These are phyloP conservation scores for Drosophila repletoides DNA, from an alignment of 1,140 invertebrate species.

Conservation along the genomic window DNA sequence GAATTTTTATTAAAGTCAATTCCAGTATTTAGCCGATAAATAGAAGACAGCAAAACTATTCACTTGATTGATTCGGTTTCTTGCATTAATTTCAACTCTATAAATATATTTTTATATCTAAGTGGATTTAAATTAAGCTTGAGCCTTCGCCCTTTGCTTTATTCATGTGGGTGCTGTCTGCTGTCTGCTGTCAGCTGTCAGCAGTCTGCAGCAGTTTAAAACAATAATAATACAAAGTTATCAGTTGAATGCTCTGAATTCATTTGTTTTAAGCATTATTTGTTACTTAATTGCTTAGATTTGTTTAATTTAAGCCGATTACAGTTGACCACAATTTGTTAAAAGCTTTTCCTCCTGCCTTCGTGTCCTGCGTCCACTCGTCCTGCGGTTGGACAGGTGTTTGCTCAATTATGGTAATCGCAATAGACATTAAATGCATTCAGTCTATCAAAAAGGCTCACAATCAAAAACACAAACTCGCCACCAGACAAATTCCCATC, in stretches of 20 bases:
- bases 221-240: constrained; percentile 12
- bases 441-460: background rate
- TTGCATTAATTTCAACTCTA: no score
- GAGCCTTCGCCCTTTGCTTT: no score
- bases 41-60: no score
- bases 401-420: constrained; percentile 65
- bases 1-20: no score
- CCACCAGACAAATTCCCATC: constrained; percentile 11
- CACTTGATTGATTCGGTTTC: no score
- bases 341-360: constrained; percentile 56
- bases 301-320: constrained; percentile 76
- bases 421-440: constrained; percentile 9
- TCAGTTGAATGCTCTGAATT: constrained; percentile 41
- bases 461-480: constrained; percentile 19
- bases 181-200: no score
- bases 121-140: no score
- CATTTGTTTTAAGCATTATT: constrained; percentile 27
- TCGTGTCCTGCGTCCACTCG: no score
- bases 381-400: constrained; percentile 48
- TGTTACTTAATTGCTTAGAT: constrained; percentile 66
- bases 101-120: no score
- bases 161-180: no score
- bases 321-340: constrained; percentile 67
- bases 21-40: no score
- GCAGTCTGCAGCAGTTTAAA: no score